Evolutionary conservation across 1,140 invertebrate genomes (phyloP).

Genomic region (Tetramorium alpestre): DNA sequence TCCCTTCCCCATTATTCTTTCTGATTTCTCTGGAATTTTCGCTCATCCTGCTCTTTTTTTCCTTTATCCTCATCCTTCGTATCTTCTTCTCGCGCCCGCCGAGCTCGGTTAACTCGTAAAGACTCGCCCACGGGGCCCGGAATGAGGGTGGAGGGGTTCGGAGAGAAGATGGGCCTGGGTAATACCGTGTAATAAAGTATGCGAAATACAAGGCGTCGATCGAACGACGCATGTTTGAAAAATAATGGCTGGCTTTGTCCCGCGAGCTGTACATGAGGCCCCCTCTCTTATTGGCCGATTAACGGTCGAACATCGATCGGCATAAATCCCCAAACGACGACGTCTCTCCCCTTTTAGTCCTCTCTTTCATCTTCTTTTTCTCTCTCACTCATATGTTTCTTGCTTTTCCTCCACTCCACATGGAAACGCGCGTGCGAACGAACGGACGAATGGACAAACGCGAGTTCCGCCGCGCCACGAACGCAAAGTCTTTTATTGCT

Average conservation of each 20-base stretch:
- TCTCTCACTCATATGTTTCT: background rate
- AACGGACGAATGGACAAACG: slow-evolving; percentile 15
- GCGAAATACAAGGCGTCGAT: slow-evolving; percentile 70
- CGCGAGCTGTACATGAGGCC: background rate
- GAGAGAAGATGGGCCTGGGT: slow-evolving; percentile 28
- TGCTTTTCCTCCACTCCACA: background rate
- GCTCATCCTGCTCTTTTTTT: slow-evolving; percentile 46
- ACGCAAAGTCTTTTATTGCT: slow-evolving; percentile 70
- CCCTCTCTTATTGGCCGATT: slow-evolving; percentile 65
- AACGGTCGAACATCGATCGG: slow-evolving; percentile 62
- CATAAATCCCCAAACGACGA: slow-evolving; percentile 64
- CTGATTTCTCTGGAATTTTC: slow-evolving; percentile 49
- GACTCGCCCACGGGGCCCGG: slow-evolving; percentile 66
- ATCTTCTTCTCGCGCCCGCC: slow-evolving; percentile 28
- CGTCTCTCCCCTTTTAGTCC: background rate
- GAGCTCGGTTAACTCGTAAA: slow-evolving; percentile 71
- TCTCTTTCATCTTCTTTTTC: background rate
- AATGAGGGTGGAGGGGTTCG: background rate
- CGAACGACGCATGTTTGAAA: slow-evolving; percentile 30
- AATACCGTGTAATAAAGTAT: slow-evolving; percentile 70
- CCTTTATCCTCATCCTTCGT: slow-evolving; percentile 16
- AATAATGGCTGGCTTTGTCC: slow-evolving; percentile 66
- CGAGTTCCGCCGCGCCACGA: slow-evolving; percentile 14
- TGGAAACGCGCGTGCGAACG: slow-evolving; percentile 41
- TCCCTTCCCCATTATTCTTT: slow-evolving; percentile 21